Base-by-base conservation (phyloP, 2,113 vertebrate species). In the Rutilus rutilus region DNA sequence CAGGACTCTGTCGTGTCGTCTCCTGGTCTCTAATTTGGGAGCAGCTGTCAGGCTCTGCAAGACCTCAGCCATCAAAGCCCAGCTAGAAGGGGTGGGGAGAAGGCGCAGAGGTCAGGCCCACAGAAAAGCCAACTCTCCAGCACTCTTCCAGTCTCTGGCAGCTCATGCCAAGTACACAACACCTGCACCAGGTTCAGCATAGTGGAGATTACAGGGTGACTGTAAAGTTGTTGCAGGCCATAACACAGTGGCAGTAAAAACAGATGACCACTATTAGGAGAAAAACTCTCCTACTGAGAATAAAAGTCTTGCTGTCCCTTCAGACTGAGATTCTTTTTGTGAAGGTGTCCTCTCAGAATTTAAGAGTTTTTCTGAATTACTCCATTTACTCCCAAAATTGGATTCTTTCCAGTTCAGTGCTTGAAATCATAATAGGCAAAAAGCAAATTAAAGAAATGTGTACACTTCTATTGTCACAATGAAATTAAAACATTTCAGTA, bases 1-100 rank as follows among this genome's bases (percentile, higher is more conserved):
- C 93, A 92, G 88, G 85, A 86, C 89, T 86, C 90, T 94, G 91
- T 92, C 90, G 87, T 91, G 85, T 91, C 87, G 87, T 92, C 91
- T 91, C 67, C 85, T 92, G 83, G 86, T 92, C 94, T 95, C 92
- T 95, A 95, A 95, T 95, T 95, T 95, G 91, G 89, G 91, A 94
- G 89, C 94, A 95, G 93, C 93, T 94, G 94, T 93, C 87, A 85
- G 89, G 87, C 89, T 89, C 91, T 92, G 91, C 90, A 91, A 93
- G 90, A 87, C 89, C 89, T 92, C 90, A 90, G 88, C 88, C 92
- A 92, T 94, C 91, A 94, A 94, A 93, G 91, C 85, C 69, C 67
- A 85, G 27, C 89, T 54, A 74, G 84, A 80, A 87, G 85, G 52
- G 83, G 45, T 65, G 87, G 71, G 73, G n/a, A 12, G 52, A 17